A percentile compares a stretch with the other conserved stretches of the same genome.
Conservation (phyloP, 2,888 invertebrate species). For the Lysandra coridon region DNA sequence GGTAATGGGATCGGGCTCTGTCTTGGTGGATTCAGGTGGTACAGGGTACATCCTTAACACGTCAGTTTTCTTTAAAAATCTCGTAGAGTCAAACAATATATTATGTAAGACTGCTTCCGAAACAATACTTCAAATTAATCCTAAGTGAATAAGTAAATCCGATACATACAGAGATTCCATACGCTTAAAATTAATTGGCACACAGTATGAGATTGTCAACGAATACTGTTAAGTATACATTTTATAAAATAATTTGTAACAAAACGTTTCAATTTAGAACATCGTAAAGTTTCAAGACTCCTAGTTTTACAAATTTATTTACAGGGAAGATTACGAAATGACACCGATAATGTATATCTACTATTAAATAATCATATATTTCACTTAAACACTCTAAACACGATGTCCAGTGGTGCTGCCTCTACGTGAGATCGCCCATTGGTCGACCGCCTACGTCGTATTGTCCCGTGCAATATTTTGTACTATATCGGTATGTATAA, state of each 20-base stretch:
- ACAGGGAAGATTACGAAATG: slow-evolving; percentile 18
- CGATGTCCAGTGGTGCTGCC: neutral
- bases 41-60: neutral
- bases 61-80: neutral
- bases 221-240: neutral
- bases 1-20: slow-evolving; percentile 20
- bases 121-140: neutral
- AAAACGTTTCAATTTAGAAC: neutral
- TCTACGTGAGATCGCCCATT: slow-evolving; percentile 17
- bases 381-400: slow-evolving; percentile 25
- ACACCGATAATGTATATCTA: slow-evolving; percentile 10
- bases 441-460: slow-evolving; percentile 24
- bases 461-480: slow-evolving; percentile 26
- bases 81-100: neutral
- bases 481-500: slow-evolving; percentile 27
- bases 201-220: neutral
- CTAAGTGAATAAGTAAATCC: neutral
- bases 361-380: slow-evolving; percentile 21
- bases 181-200: slow-evolving; percentile 7
- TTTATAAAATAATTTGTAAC: slow-evolving; percentile 5
- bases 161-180: neutral
- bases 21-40: slow-evolving; percentile 7
- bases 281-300: neutral
- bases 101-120: neutral
- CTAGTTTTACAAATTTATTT: slow-evolving; percentile 8